Evolutionary conservation across 2,888 invertebrate species (phyloP).

Genomic region (Chrysolina haemoptera): DNA sequence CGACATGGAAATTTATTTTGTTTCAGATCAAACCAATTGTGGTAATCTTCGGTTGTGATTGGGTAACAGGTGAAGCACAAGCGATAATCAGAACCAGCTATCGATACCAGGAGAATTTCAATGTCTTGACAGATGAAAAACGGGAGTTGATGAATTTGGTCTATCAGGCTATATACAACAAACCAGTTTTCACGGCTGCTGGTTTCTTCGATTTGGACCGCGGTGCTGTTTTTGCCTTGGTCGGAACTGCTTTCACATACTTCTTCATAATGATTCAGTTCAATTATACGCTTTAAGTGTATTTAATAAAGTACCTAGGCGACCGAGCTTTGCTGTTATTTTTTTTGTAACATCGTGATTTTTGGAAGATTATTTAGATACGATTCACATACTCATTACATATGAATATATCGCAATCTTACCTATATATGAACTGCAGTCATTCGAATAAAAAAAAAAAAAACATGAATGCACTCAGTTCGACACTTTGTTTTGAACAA

Average conservation of each 20-base stretch:
- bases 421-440: too few species aligned
- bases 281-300: neutral
- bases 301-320: too few species aligned
- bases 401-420: too few species aligned
- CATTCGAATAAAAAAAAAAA: too few species aligned
- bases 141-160: neutral
- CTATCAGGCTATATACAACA: neutral
- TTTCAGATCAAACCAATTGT: neutral
- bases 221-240: neutral
- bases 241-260: neutral
- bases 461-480: too few species aligned
- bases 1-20: neutral
- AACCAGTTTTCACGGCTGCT: neutral
- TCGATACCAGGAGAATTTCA: neutral
- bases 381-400: too few species aligned
- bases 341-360: too few species aligned
- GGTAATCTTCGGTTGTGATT: neutral
- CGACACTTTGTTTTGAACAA: too few species aligned
- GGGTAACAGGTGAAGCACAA: neutral
- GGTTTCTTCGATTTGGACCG: neutral
- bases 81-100: neutral
- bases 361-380: too few species aligned
- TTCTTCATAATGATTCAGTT: neutral
- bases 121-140: neutral
- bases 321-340: too few species aligned